These are phyloP conservation scores for Ctenoplectra terminalis DNA, from an alignment of 1,140 invertebrate genomes.

Conservation along the genomic window DNA sequence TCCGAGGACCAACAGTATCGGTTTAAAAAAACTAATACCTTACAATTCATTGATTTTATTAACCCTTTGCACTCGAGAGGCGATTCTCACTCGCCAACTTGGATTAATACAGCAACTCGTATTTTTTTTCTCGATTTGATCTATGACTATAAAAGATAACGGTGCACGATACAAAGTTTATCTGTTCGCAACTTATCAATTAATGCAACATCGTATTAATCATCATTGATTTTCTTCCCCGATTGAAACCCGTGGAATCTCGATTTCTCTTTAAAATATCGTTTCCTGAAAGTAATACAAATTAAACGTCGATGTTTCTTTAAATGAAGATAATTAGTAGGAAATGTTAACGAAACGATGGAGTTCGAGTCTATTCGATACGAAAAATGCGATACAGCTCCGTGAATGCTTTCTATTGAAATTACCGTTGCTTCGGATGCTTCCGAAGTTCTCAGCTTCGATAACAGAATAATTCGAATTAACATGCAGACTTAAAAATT, in stretches of 20 bases:
- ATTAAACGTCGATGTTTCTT: neutral
- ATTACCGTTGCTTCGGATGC: neutral
- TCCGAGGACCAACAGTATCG: too few species aligned
- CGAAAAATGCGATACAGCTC: neutral
- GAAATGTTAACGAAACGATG: neutral
- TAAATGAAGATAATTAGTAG: neutral
- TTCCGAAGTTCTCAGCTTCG: neutral
- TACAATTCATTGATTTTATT: too few species aligned
- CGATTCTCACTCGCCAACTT: too few species aligned
- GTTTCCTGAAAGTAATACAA: neutral
- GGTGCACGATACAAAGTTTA: neutral
- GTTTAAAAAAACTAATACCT: too few species aligned
- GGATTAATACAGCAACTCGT: too few species aligned
- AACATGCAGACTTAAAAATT: neutral
- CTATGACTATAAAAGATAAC: neutral
- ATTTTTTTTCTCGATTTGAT: neutral
- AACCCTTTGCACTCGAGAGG: too few species aligned
- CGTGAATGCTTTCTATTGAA: neutral
- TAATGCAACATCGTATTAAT: neutral
- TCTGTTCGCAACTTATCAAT: neutral
- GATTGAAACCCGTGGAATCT: constrained; percentile 8
- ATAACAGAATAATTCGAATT: neutral
- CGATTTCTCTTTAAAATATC: neutral
- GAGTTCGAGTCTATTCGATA: neutral
- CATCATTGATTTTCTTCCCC: neutral